phyloP scores from a whole-genome alignment of 2,888 invertebrate genomes.

The Phaonia tiefii region DNA sequence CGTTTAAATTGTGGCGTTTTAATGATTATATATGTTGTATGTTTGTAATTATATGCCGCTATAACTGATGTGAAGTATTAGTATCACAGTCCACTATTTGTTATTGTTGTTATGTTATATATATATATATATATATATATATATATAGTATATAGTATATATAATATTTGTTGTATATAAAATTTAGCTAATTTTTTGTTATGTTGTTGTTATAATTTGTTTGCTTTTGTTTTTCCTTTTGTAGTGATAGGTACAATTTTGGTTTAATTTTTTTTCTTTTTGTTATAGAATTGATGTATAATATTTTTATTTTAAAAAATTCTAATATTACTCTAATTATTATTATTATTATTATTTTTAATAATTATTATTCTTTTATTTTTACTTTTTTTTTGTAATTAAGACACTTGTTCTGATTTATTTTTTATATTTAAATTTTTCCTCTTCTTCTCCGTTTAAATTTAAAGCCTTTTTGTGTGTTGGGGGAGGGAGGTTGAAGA shows the following conservation, averaged over 20 bases:
- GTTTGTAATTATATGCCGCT: slow-evolving; percentile 50
- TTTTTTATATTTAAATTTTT: slow-evolving; percentile 66
- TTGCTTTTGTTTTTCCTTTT: no score
- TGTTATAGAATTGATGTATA: slow-evolving; percentile 50
- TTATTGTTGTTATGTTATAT: slow-evolving; percentile 48
- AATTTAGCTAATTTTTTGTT: slow-evolving; percentile 59
- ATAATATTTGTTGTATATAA: slow-evolving; percentile 65
- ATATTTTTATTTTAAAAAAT: slow-evolving; percentile 57
- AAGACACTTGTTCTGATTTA: slow-evolving; percentile 67
- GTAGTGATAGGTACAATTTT: slow-evolving; percentile 69
- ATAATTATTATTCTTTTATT: no score
- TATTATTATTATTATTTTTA: slow-evolving; percentile 32
- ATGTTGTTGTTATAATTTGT: slow-evolving; percentile 29
- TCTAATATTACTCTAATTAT: slow-evolving; percentile 66
- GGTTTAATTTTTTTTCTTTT: slow-evolving; percentile 64
- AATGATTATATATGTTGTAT: no score
- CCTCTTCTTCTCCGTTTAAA: slow-evolving; percentile 55
- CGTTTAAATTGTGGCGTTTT: slow-evolving; percentile 59
- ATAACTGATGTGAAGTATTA: slow-evolving; percentile 69
- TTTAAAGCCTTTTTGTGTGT: slow-evolving; percentile 73
- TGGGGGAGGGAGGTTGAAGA: slow-evolving; percentile 27
- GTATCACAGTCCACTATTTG: slow-evolving; percentile 70
- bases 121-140: slow-evolving; percentile 19
- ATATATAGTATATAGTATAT: slow-evolving; percentile 65
- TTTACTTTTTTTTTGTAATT: slow-evolving; percentile 62